Percentiles rank a stretch among this genome's conserved stretches.
Evolutionary conservation across 2,888 invertebrate genomes (phyloP).

Genomic region (Ferdinandea cuprea): DNA sequence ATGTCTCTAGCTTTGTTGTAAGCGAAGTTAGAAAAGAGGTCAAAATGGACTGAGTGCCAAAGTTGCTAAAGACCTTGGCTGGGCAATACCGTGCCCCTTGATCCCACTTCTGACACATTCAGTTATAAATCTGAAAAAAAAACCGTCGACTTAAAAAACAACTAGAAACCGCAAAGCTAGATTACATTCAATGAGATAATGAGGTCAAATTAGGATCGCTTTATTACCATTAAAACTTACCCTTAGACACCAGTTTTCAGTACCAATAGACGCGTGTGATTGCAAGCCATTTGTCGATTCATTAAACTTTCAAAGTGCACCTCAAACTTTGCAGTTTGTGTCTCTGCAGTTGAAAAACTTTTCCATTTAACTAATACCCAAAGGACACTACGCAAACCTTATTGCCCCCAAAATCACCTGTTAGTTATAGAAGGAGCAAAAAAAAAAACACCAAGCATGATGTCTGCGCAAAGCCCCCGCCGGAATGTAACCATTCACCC

Average conservation of each 20-base stretch:
- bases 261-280: not conserved
- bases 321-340: slow-evolving; percentile 13
- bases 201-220: not conserved
- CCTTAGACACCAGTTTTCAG: not conserved
- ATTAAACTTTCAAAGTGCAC: slow-evolving; percentile 38
- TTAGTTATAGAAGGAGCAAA: too few relatives aligned
- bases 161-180: too few relatives aligned
- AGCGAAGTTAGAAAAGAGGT: too few relatives aligned
- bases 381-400: slow-evolving; percentile 15
- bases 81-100: too few relatives aligned
- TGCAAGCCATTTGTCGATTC: slow-evolving; percentile 26
- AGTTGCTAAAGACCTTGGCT: too few relatives aligned
- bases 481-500: slow-evolving; percentile 11
- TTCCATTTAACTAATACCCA: slow-evolving; percentile 31
- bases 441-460: not conserved
- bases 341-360: slow-evolving; percentile 8
- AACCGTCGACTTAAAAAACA: too few relatives aligned
- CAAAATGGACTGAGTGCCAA: too few relatives aligned
- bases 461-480: not conserved
- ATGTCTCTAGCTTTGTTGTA: too few relatives aligned
- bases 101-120: too few relatives aligned
- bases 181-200: not conserved
- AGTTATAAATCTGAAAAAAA: too few relatives aligned
- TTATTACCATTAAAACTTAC: not conserved
- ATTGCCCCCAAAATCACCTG: slow-evolving; percentile 6